Evolutionary conservation across 2,888 invertebrate genomes (phyloP), one percentile per base, ranked within the genome.

Genomic region (Melinopterus prodromus): DNA sequence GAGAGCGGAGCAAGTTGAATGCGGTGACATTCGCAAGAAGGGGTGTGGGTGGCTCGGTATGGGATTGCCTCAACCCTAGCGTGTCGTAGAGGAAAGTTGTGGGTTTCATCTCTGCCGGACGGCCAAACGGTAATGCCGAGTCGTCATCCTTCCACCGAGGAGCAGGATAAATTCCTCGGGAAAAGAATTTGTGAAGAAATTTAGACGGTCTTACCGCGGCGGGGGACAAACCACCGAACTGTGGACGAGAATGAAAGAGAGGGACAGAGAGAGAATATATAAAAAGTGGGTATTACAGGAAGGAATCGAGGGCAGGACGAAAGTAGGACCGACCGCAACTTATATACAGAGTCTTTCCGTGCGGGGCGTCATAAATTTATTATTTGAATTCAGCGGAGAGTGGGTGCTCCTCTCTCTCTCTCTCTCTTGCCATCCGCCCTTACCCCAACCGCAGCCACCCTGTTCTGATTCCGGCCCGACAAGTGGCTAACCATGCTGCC

Each of bases 151-250:
- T 74, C 74, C 35, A 36, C 37, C 35, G 37, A 74, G 37, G 37
- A 74, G 26, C 35, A 26, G 37, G 37, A 74, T 74, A 74, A 74
- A 74, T 74, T 74, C 74, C 74, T 26, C n/a, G 35, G 74, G 74
- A 15, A 74, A 74, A n/a, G 74, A 74, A 74, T 74, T 74, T 74
- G 74, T 37, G 74, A 74, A 74, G 74, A 74, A 74, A 74, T 74
- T 74, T 74, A 74, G 74, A 74, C n/a, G 74, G 74, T 74, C 74
- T 74, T 74, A 74, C 74, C 74, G 35, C 74, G 37, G 74, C 16
- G n/a, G 26, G 74, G 74, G 36, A 74, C 74, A 35, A 35, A 74
- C 35, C n/a, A 74, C n/a, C n/a, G 7, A 74, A 26, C 36, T 35
- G 35, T 15, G 74, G 74, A 74, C 7, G 12, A 6, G 74, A 37